Evolutionary conservation across 2,888 invertebrate genomes (phyloP).

Genomic region (Campoletis raptor): DNA sequence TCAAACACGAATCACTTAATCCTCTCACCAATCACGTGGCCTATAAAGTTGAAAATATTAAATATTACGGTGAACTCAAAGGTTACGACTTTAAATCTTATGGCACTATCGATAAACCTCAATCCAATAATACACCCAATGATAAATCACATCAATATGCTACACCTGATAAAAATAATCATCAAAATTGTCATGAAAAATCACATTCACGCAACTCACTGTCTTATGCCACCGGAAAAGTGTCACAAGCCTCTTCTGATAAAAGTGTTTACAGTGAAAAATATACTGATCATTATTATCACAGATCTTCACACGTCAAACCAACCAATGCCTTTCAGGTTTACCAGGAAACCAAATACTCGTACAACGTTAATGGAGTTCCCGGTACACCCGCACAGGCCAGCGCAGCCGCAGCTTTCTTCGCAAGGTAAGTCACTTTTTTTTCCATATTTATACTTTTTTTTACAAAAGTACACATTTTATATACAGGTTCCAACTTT

Average conservation of each 20-base stretch:
- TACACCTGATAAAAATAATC: slow-evolving; percentile 68
- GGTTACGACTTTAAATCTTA: slow-evolving; percentile 82
- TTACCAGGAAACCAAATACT: slow-evolving; percentile 86
- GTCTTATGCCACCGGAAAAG: slow-evolving; percentile 74
- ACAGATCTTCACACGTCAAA: slow-evolving; percentile 78
- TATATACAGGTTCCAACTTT: background rate
- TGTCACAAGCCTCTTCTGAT: slow-evolving; percentile 68
- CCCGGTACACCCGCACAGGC: slow-evolving; percentile 86
- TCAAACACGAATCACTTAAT: slow-evolving; percentile 68
- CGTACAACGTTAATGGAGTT: slow-evolving; percentile 86
- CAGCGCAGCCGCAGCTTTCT: slow-evolving; percentile 87
- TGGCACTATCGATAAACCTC: slow-evolving; percentile 80
- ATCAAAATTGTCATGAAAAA: slow-evolving; percentile 78
- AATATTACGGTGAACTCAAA: slow-evolving; percentile 82
- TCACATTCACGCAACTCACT: slow-evolving; percentile 72
- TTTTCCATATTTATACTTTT: background rate
- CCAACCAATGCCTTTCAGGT: slow-evolving; percentile 78
- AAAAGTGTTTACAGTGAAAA: slow-evolving; percentile 76
- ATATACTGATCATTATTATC: slow-evolving; percentile 80
- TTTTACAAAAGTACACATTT: background rate
- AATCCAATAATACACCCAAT: slow-evolving; percentile 69
- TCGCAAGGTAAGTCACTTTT: slow-evolving; percentile 86
- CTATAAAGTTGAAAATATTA: slow-evolving; percentile 81
- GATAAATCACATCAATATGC: slow-evolving; percentile 79
- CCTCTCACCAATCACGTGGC: slow-evolving; percentile 73